These are phyloP conservation scores for Buceros bicornis DNA, from an alignment of 2,797 vertebrate genomes.

Conservation along the genomic window DNA sequence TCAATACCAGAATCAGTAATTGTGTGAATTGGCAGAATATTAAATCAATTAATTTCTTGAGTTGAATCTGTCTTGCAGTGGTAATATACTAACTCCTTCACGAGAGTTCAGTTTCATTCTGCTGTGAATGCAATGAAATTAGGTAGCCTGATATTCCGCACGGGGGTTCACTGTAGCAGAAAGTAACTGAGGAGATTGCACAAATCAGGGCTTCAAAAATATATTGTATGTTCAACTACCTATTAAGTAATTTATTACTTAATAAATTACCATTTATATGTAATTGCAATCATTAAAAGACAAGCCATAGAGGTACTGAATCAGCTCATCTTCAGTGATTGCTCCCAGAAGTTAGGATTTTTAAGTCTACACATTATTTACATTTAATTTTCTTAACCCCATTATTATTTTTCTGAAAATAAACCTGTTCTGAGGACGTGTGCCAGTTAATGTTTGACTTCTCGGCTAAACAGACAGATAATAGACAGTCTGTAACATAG, in stretches of 20 bases:
- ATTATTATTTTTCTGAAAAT: not conserved
- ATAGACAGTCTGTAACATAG: not conserved
- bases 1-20: not conserved
- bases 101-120: not conserved
- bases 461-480: not conserved
- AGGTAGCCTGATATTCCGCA: not conserved
- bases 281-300: not conserved
- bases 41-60: fast-evolving
- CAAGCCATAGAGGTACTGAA: not conserved
- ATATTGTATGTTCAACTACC: not conserved
- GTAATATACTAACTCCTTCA: not conserved
- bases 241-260: not conserved
- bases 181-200: not conserved
- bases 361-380: not conserved
- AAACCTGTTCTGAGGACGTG: not conserved
- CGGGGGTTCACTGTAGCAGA: not conserved
- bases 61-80: not conserved
- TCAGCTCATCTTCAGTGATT: not conserved
- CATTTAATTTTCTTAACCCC: not conserved
- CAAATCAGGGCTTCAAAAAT: not conserved
- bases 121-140: not conserved
- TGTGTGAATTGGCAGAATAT: not conserved
- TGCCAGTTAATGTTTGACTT: not conserved
- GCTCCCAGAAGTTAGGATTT: not conserved
- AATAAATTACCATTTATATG: not conserved